Conservation (phyloP, 2,888 invertebrate species). For the Eustalomyia histrio region DNA sequence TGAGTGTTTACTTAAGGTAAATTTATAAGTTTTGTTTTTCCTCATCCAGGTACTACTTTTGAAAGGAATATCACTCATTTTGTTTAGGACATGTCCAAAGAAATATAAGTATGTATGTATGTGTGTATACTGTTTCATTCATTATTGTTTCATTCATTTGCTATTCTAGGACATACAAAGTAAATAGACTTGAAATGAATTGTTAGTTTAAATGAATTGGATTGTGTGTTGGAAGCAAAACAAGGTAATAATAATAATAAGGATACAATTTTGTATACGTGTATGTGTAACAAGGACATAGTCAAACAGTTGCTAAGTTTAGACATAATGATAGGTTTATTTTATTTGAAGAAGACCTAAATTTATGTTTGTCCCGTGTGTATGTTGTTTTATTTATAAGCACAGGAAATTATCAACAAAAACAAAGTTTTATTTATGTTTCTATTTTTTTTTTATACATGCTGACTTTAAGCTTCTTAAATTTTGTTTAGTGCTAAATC, state of each 20-base stretch:
- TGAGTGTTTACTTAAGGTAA: constrained; percentile 53
- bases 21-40: constrained; percentile 35
- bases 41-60: constrained; percentile 10
- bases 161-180: constrained; percentile 3
- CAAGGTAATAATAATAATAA: constrained; percentile 35
- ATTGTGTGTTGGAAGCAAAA: background rate
- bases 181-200: constrained; percentile 41
- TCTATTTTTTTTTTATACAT: background rate
- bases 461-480: background rate
- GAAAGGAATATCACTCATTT: background rate
- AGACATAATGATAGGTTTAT: constrained; percentile 7
- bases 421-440: background rate
- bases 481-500: background rate
- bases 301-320: constrained; percentile 2
- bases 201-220: constrained; percentile 13
- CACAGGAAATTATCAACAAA: background rate
- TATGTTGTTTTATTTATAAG: background rate
- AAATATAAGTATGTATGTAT: background rate
- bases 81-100: background rate
- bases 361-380: background rate
- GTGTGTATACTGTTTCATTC: too few relatives aligned
- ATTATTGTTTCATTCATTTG: constrained; percentile 3
- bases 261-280: constrained; percentile 20
- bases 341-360: background rate
- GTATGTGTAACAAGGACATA: background rate